Conservation (phyloP, 2,888 invertebrate genomes). For the Aproaerema taeniolella region DNA sequence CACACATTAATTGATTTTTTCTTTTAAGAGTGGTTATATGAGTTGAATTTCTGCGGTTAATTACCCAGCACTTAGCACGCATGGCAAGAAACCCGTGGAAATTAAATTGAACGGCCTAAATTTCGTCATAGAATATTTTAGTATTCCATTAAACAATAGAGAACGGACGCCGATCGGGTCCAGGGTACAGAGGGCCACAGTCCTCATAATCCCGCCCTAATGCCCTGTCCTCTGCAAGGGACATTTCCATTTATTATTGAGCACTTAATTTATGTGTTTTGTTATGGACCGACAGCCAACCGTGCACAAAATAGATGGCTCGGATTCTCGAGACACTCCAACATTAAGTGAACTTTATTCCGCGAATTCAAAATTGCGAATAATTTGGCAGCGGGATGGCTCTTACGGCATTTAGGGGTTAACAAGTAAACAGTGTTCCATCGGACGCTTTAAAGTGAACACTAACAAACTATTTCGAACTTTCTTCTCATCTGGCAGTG, state of each 20-base stretch:
- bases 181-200: conserved; percentile 50
- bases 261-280: conserved; percentile 79
- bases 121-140: conserved; percentile 13
- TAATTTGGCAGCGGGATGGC: conserved; percentile 13
- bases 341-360: conserved; percentile 23
- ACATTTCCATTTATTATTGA: conserved; percentile 79
- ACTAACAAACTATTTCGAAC: conserved; percentile 28
- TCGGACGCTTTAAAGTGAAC: conserved; percentile 52
- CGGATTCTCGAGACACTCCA: conserved; percentile 19
- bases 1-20: too few relatives aligned
- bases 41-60: too few relatives aligned
- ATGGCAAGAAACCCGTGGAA: too few relatives aligned
- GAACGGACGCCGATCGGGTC: conserved; percentile 20
- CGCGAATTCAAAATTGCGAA: conserved; percentile 19
- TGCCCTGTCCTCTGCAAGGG: conserved; percentile 77
- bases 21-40: too few relatives aligned
- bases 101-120: too few relatives aligned
- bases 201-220: conserved; percentile 76
- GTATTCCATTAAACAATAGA: conserved; percentile 19
- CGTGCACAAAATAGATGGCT: conserved; percentile 35
- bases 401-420: conserved; percentile 26
- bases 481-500: conserved; percentile 26
- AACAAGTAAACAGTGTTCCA: conserved; percentile 43
- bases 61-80: too few relatives aligned
- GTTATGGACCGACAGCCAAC: conserved; percentile 73